A percentile compares a stretch with the other conserved stretches of the same genome.
Evolutionary conservation across 2,113 vertebrate genomes (phyloP).

Genomic region (Thryonomys swinderianus): DNA sequence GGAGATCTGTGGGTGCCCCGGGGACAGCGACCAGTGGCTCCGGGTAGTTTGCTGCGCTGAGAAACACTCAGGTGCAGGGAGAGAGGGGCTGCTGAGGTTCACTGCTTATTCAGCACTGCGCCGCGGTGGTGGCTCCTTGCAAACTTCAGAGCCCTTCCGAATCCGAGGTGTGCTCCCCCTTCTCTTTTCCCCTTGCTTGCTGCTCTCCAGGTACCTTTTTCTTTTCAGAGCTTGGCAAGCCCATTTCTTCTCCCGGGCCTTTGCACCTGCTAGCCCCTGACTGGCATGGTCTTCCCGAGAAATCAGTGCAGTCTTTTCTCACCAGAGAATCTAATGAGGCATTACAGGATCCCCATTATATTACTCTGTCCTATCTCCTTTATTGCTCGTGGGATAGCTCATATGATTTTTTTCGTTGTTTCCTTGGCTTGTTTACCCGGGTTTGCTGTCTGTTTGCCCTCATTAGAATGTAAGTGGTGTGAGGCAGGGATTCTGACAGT

Average conservation of each 20-base stretch:
- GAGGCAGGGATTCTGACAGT: neutral
- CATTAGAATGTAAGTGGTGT: neutral
- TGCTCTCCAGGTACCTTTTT: neutral
- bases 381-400: neutral
- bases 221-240: neutral
- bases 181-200: neutral
- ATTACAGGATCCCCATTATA: neutral
- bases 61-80: neutral
- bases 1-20: accelerated
- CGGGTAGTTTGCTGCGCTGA: neutral
- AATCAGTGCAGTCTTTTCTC: neutral
- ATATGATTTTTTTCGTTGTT: neutral
- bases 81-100: neutral
- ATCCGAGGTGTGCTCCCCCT: neutral
- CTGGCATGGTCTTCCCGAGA: neutral
- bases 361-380: neutral
- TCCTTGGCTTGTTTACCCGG: neutral
- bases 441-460: neutral
- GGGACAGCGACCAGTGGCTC: neutral
- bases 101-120: neutral
- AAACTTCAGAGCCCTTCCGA: neutral
- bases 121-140: neutral
- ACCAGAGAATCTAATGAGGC: neutral
- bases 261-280: neutral
- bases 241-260: neutral